Conservation (phyloP, 2,888 invertebrate genomes). For the Rapana venosa region DNA sequence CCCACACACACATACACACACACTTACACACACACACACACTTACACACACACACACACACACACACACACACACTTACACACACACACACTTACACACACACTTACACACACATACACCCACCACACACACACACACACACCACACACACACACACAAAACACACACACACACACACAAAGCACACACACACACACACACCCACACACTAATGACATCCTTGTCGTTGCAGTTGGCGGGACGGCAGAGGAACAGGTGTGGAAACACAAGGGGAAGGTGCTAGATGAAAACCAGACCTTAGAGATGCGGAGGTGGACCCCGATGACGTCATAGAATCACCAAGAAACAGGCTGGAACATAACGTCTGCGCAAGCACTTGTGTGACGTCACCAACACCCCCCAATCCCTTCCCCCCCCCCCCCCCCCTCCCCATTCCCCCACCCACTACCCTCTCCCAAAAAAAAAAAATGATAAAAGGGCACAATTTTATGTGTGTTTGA, state of each 20-base stretch:
- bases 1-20: no score
- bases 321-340: conserved; percentile 25
- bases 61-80: no score
- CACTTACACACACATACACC: no score
- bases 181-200: neutral
- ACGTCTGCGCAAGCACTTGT: neutral
- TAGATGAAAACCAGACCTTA: conserved; percentile 25
- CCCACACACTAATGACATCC: neutral
- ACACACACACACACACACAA: neutral
- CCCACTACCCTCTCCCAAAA: no score
- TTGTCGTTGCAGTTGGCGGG: conserved; percentile 10
- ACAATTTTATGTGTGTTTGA: no score
- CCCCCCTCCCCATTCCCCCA: no score
- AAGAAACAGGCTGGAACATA: neutral
- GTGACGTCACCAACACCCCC: neutral
- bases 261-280: neutral
- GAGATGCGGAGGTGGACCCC: neutral
- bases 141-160: neutral
- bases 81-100: no score
- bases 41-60: no score
- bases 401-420: no score
- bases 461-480: no score
- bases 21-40: no score
- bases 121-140: no score
- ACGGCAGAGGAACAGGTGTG: conserved; percentile 18